phyloP scores from a whole-genome alignment of 1,140 invertebrate species.

The Tetragnatha versicolor region DNA sequence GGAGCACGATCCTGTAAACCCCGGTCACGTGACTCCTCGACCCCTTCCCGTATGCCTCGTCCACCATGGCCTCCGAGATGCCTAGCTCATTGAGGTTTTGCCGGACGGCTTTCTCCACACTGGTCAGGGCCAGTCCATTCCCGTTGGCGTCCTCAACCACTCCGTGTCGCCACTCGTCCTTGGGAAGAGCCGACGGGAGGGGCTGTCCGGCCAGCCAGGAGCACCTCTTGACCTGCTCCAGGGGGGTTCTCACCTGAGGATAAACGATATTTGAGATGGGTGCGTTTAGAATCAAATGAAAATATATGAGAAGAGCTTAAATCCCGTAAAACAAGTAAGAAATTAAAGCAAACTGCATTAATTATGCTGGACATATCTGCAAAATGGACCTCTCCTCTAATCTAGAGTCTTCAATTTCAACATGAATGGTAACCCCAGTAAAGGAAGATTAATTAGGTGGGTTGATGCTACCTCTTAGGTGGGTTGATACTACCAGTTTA shows the following conservation, averaged over 20 bases:
- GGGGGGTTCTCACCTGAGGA: slow-evolving; percentile 65
- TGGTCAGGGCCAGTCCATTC: background rate
- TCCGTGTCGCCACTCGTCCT: slow-evolving; percentile 60
- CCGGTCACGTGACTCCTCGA: slow-evolving; percentile 69
- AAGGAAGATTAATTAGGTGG: too few relatives aligned
- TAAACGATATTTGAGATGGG: too few relatives aligned
- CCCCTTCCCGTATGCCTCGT: slow-evolving; percentile 65
- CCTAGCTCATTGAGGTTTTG: slow-evolving; percentile 67
- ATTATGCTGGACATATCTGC: too few relatives aligned
- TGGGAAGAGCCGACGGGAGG: slow-evolving; percentile 61
- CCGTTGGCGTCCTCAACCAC: slow-evolving; percentile 19
- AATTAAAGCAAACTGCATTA: too few relatives aligned
- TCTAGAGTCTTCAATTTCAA: too few relatives aligned
- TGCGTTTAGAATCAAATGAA: too few relatives aligned
- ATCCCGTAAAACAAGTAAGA: too few relatives aligned
- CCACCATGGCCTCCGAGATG: slow-evolving; percentile 67
- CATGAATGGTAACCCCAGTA: too few relatives aligned
- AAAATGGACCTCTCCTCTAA: too few relatives aligned
- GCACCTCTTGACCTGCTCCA: slow-evolving; percentile 66
- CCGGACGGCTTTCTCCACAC: slow-evolving; percentile 64
- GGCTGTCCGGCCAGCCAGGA: slow-evolving; percentile 65
- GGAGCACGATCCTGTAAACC: slow-evolving; percentile 66
- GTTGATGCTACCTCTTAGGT: too few relatives aligned
- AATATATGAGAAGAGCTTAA: too few relatives aligned
- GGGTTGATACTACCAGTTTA: too few relatives aligned